Evolutionary conservation across 1,140 invertebrate species (phyloP).

Genomic region (Andricus grossulariae): DNA sequence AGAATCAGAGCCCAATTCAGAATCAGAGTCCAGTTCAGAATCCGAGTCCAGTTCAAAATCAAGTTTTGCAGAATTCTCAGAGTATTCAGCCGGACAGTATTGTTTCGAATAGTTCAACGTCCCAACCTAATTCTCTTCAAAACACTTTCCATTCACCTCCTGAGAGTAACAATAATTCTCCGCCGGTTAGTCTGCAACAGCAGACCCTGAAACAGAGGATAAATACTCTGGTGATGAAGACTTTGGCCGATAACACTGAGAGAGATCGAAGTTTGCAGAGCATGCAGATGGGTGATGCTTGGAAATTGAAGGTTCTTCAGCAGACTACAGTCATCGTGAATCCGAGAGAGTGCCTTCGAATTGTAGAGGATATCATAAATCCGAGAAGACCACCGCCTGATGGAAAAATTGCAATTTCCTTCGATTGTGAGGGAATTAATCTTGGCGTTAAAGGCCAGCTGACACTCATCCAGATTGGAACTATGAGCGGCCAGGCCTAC

Average conservation of each 20-base stretch:
- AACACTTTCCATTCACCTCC: conserved; percentile 42
- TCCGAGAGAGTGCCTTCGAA: conserved; percentile 84
- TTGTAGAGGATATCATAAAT: conserved; percentile 87
- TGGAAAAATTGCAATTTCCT: conserved; percentile 81
- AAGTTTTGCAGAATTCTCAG: conserved; percentile 51
- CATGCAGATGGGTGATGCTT: conserved; percentile 81
- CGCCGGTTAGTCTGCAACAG: conserved; percentile 72
- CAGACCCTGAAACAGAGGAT: conserved; percentile 91
- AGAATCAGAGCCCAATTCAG: conserved; percentile 40
- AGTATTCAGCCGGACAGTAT: conserved; percentile 53
- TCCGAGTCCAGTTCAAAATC: conserved; percentile 56
- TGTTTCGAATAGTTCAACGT: conserved; percentile 55
- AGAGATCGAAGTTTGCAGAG: conserved; percentile 82
- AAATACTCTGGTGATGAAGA: conserved; percentile 91
- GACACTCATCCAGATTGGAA: conserved; percentile 91
- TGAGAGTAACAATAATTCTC: conserved; percentile 63
- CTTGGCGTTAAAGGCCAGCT: conserved; percentile 89
- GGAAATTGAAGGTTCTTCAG: conserved; percentile 88
- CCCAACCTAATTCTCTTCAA: conserved; percentile 58
- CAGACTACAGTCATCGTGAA: conserved; percentile 87
- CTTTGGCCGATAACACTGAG: conserved; percentile 92
- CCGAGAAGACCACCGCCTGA: conserved; percentile 76
- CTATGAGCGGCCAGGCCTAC: conserved; percentile 85
- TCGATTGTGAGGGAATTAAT: conserved; percentile 95
- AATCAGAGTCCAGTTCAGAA: conserved; percentile 61